phyloP scores from a whole-genome alignment of 2,888 invertebrate genomes.

The Ornithoptera alexandrae region DNA sequence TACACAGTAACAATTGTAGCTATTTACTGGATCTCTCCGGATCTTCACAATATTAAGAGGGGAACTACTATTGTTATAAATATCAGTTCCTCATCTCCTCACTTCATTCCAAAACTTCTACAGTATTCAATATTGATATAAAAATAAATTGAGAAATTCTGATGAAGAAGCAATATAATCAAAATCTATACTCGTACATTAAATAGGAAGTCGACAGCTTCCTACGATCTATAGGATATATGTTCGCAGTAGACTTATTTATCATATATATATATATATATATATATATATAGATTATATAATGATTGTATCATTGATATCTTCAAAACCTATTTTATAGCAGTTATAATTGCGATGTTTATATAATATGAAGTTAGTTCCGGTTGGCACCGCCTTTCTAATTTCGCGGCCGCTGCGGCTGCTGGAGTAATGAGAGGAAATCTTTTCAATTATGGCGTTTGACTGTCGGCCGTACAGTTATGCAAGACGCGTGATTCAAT shows the following conservation, averaged over 20 bases:
- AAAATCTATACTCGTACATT: too few relatives aligned
- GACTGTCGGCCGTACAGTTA: neutral
- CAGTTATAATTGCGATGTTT: neutral
- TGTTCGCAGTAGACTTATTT: neutral
- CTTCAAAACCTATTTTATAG: neutral
- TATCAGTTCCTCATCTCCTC: too few relatives aligned
- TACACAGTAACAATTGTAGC: too few relatives aligned
- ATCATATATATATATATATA: neutral
- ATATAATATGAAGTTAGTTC: constrained; percentile 17
- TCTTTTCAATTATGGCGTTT: constrained; percentile 18
- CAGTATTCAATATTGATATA: too few relatives aligned
- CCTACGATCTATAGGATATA: neutral
- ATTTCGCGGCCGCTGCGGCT: constrained; percentile 20
- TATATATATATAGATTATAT: too few relatives aligned
- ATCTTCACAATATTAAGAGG: too few relatives aligned
- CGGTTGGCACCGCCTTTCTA: constrained; percentile 23
- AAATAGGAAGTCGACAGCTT: too few relatives aligned
- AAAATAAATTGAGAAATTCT: too few relatives aligned
- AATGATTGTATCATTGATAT: neutral
- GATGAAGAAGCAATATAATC: too few relatives aligned
- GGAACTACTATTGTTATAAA: too few relatives aligned
- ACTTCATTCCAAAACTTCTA: too few relatives aligned
- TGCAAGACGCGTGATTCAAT: constrained; percentile 1
- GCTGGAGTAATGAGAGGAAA: constrained; percentile 16
- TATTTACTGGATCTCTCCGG: too few relatives aligned